These are phyloP conservation scores for Planococcus citri DNA, from an alignment of 1,140 invertebrate species.

Conservation along the genomic window DNA sequence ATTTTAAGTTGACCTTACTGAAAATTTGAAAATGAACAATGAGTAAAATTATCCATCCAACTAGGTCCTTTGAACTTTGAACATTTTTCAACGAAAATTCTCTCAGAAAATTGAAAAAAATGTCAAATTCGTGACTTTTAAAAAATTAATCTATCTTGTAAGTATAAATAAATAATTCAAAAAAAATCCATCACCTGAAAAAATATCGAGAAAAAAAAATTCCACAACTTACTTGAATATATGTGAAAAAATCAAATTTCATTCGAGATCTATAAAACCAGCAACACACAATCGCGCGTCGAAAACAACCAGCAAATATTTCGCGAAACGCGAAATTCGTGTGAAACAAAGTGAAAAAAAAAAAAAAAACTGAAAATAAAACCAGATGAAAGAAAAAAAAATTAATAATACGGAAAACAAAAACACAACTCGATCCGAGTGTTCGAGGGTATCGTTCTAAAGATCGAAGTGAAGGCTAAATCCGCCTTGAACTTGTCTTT, in stretches of 20 bases:
- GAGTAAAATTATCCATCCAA: no score
- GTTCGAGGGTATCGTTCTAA: constrained; percentile 3
- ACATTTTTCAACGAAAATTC: no score
- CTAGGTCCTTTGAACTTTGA: no score
- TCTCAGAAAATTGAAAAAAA: no score
- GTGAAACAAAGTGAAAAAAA: background rate
- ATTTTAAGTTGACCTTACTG: no score
- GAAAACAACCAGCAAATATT: no score
- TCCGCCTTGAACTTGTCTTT: constrained; percentile 16
- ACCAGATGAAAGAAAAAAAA: constrained; percentile 4
- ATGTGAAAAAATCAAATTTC: constrained; percentile 8
- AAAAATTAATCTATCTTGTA: no score
- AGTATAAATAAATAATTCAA: no score
- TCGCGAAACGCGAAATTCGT: background rate
- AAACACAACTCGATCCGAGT: background rate
- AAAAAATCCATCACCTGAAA: no score
- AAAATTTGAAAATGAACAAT: no score
- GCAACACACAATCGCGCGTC: background rate
- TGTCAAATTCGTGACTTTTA: no score
- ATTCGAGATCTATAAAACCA: background rate
- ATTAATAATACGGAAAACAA: background rate
- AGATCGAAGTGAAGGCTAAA: constrained; percentile 15
- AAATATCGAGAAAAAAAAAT: background rate
- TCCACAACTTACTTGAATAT: background rate
- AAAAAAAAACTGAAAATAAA: background rate